Base-by-base conservation (phyloP, 2,113 vertebrate genomes). In the Callocephalon fimbriatum region DNA sequence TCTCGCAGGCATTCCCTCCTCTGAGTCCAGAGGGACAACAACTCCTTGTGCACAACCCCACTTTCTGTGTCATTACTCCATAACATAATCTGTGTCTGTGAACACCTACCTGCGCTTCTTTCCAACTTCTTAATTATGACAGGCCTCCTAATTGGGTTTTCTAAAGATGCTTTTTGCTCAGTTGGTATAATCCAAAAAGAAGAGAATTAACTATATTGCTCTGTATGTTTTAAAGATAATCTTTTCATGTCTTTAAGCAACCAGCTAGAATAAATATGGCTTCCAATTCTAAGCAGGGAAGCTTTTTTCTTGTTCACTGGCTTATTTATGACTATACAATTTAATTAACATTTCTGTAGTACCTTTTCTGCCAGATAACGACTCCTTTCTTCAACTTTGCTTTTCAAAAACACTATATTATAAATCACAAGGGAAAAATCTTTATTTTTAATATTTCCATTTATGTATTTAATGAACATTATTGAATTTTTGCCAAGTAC, bases 371-470 rank as follows among this genome's bases (percentile, higher is more conserved):
- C 88, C 78, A 97, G 95, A 96, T 95, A 98, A 97, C 15, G 13
- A 95, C 93, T 94, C 82, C 65, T 96, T 97, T 86, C 75, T 96
- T 95, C 77, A 97, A 65, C 78, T 93, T 97, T 95, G 79, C 89
- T 96, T 95, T 96, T 96, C 95, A 98, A 94, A 96, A 56, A 32
- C 48, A 82, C 61, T 79, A 50, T 73, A 93, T 95, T 98, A 98
- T 98, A 98, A 98, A 98, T 97, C 95, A 97, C 88, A 91, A 47
- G 82, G 95, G 95, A 10, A 78, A 97, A 97, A 98, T 98, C 92
- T 95, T 98, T 97, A 98, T 96, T 98, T 98, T 97, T 98, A 98
- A 98, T 98, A 98, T 97, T 98, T 96, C 96, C 96, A 96, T 98
- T 98, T 98, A 98, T 98, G 97, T 95, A 80, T 97, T 97, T 98